Conservation (phyloP, 2,113 vertebrate species). For the Laticauda laticaudata region DNA sequence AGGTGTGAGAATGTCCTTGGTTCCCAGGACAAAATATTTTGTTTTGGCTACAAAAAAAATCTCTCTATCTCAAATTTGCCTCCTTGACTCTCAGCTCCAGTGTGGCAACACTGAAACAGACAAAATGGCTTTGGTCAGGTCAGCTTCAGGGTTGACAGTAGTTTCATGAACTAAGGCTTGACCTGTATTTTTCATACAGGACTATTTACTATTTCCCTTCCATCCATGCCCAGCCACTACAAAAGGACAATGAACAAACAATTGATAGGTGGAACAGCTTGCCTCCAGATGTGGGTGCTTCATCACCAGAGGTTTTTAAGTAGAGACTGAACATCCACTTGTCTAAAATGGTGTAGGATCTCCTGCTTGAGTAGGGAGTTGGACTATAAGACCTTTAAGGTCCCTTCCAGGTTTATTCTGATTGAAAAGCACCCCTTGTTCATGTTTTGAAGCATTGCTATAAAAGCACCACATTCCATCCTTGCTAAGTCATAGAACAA, state of each 20-base stretch:
- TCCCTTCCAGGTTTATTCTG: not conserved
- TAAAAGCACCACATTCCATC: not conserved
- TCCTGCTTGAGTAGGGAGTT: not conserved
- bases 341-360: not conserved
- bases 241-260: not conserved
- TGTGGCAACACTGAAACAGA: too few relatives aligned
- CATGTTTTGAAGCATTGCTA: not conserved
- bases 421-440: not conserved
- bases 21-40: too few relatives aligned
- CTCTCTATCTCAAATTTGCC: too few relatives aligned
- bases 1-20: too few relatives aligned
- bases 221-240: not conserved
- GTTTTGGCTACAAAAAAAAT: too few relatives aligned
- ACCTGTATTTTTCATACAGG: not conserved
- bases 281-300: not conserved
- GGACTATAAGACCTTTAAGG: not conserved
- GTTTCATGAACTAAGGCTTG: not conserved
- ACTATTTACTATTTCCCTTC: not conserved
- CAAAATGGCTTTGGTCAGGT: too few relatives aligned
- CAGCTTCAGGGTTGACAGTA: too few relatives aligned
- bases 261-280: not conserved
- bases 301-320: not conserved
- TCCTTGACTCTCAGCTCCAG: too few relatives aligned
- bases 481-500: too few relatives aligned
- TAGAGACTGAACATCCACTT: not conserved